These are phyloP conservation scores for Solea senegalensis DNA, from an alignment of 2,113 vertebrate species.

Conservation along the genomic window DNA sequence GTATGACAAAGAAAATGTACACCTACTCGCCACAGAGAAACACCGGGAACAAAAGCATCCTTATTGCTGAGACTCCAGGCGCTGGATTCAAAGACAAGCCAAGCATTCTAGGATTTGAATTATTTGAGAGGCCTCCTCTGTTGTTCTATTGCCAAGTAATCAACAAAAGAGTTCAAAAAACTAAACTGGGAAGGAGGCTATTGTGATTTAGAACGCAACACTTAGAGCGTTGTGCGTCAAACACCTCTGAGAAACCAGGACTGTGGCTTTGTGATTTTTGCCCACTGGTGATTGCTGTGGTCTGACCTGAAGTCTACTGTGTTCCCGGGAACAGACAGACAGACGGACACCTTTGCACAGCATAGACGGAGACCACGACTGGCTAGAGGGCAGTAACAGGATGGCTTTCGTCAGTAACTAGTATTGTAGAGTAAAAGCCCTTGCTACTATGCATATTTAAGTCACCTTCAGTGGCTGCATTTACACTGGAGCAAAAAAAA, in stretches of 20 bases:
- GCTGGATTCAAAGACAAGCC: neutral
- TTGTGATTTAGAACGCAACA: slow-evolving; percentile 11
- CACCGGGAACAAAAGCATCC: slow-evolving; percentile 10
- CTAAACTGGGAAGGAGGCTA: neutral
- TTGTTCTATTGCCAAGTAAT: slow-evolving; percentile 21
- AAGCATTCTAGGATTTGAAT: neutral
- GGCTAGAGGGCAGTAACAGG: slow-evolving; percentile 75
- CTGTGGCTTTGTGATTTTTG: slow-evolving; percentile 37
- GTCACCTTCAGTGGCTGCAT: slow-evolving; percentile 61
- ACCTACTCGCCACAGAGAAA: slow-evolving; percentile 13
- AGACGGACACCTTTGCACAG: slow-evolving; percentile 42
- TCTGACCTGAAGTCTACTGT: slow-evolving; percentile 52
- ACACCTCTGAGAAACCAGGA: slow-evolving; percentile 40
- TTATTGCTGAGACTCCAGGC: slow-evolving; percentile 39
- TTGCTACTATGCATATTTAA: slow-evolving; percentile 83
- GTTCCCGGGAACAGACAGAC: slow-evolving; percentile 56
- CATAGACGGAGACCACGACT: slow-evolving; percentile 61
- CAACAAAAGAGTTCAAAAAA: neutral
- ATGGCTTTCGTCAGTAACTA: slow-evolving; percentile 80
- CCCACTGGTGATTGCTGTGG: slow-evolving; percentile 59
- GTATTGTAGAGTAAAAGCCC: slow-evolving; percentile 78
- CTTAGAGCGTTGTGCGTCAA: slow-evolving; percentile 47
- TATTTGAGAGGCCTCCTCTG: no score
- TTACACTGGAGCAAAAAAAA: slow-evolving; percentile 42
- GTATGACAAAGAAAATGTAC: neutral